Base-by-base conservation (phyloP, 2,888 invertebrate species). In the Xestia sexstrigata region DNA sequence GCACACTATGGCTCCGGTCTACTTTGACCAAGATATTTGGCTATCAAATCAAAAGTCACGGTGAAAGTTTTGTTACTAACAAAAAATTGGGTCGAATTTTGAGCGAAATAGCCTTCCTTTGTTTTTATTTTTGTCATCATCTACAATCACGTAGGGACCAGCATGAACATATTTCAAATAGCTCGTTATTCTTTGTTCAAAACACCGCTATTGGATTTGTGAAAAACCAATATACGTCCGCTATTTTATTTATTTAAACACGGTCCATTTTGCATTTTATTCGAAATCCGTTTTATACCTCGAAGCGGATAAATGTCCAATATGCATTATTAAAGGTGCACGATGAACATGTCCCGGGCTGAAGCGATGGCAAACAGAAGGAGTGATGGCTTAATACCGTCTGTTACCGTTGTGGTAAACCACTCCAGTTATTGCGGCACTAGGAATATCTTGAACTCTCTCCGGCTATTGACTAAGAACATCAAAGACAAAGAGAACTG, bases 181-280 rank as follows among this genome's bases (percentile, higher is more conserved):
- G 11, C 60, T 68, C 55, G 82, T 73, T 62, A 82, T 58, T 60
- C 15, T 77, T 72, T 63, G 23, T 60, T 63, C 68, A 78, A 78
- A 74, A 65, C 30, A 60, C 58, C 60, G 26, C 30, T 65, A 69
- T 81, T 72, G 52, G 60, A 77, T 77, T 77, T 55, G 66, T 65
- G 58, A 72, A 81, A 76, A 81, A 70, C 60, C 65, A 82, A 77
- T 81, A 77, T 70, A 62, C 30, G 60, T 67, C 20, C 20, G 60
- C n/a, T 67, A 62, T 70, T 81, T 77, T 72, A 72, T 81, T 81
- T 81, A 81, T 81, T 63, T 81, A 60, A 69, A 78, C 55, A 65
- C 60, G 63, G n/a, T 60, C 4, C 63, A 83, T 83, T 35, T 83
- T 83, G 75, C 72, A 79, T 83, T 83, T 83, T 79, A 76, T 83